Conservation (phyloP, 2,113 vertebrate genomes). For the Alligator mississippiensis region DNA sequence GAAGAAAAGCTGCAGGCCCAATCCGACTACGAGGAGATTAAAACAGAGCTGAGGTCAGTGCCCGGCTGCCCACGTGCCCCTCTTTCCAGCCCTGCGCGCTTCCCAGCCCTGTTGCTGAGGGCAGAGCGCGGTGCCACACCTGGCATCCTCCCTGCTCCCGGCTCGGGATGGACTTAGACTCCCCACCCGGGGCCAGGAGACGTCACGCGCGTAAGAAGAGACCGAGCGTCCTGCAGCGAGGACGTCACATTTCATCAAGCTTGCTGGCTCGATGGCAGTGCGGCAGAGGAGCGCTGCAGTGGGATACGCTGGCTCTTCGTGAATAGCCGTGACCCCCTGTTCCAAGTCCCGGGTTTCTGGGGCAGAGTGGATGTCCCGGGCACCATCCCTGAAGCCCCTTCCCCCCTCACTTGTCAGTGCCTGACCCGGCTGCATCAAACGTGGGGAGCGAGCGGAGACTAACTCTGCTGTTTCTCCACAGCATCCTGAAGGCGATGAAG, state of each 20-base stretch:
- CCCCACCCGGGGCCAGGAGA: not conserved
- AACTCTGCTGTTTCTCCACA: constrained; percentile 61
- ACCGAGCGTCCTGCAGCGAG: not conserved
- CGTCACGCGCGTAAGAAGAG: not conserved
- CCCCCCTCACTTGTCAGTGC: not conserved
- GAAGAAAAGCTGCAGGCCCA: constrained; percentile 95
- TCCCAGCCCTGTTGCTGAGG: not conserved
- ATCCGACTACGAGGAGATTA: constrained; percentile 97
- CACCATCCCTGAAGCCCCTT: too few relatives aligned
- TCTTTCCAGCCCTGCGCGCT: not conserved
- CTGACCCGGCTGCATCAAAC: not conserved
- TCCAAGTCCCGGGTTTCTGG: too few relatives aligned
- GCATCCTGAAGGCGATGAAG: constrained; percentile 97
- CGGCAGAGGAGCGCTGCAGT: too few relatives aligned
- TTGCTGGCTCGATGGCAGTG: accelerated
- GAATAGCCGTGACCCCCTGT: accelerated
- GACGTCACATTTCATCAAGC: not conserved
- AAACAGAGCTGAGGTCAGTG: constrained; percentile 96
- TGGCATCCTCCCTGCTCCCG: not conserved
- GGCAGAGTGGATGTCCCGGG: not conserved
- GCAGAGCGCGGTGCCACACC: not conserved
- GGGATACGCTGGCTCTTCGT: not conserved
- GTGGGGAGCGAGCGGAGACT: not conserved
- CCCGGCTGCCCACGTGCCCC: accelerated
- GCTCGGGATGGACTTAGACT: too few relatives aligned